A percentile compares a stretch with the other conserved stretches of the same genome.
Evolutionary conservation across 37 sponge, comb jelly and placozoan genomes (phyloP).

Genomic region (Oscarella lobularis): DNA sequence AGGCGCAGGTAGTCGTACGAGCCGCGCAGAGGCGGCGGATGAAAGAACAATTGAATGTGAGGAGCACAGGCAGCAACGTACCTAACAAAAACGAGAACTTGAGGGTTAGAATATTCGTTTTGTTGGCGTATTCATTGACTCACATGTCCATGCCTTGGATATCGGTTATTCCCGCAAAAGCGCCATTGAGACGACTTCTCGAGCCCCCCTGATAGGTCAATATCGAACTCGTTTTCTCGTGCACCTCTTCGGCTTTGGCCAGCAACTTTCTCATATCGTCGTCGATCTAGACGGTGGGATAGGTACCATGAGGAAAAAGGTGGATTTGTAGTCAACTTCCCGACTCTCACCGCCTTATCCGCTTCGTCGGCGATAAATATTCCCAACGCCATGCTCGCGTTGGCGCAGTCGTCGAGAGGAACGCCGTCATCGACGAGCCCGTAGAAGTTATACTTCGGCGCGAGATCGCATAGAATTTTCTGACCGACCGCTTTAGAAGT

Average conservation of each 20-base stretch:
- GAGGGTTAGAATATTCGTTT: neutral
- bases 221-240: too few relatives aligned
- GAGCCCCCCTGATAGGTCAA: constrained; percentile 44
- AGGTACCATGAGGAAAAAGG: too few relatives aligned
- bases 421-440: constrained; percentile 12
- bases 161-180: constrained; percentile 46
- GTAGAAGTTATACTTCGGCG: constrained; percentile 32
- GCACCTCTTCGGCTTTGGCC: too few relatives aligned
- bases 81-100: constrained; percentile 8
- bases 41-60: constrained; percentile 40
- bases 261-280: neutral
- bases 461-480: constrained; percentile 21
- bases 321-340: too few relatives aligned
- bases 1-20: constrained; percentile 54
- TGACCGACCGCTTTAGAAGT: constrained; percentile 14
- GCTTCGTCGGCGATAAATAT: constrained; percentile 30
- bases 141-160: constrained; percentile 67
- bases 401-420: constrained; percentile 7
- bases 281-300: neutral
- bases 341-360: constrained; percentile 18
- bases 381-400: constrained; percentile 20
- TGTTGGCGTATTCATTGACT: neutral
- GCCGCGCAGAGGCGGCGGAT: constrained; percentile 41
- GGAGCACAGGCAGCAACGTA: constrained; percentile 63
- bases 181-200: constrained; percentile 27